These are phyloP conservation scores for Centropyge bicolor DNA, from an alignment of 2,797 vertebrate genomes.

Conservation along the genomic window DNA sequence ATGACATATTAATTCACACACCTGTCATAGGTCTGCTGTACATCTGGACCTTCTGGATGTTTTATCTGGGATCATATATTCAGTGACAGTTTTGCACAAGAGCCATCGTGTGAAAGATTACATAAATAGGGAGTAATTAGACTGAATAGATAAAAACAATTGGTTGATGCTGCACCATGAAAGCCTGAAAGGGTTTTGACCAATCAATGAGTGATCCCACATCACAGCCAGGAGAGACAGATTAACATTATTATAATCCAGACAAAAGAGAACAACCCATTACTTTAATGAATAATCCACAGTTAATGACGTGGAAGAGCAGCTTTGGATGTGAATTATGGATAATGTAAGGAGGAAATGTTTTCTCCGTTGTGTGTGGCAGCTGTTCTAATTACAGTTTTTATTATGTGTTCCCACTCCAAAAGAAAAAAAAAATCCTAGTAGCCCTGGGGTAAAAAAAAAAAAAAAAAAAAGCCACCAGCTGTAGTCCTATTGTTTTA, in stretches of 20 bases:
- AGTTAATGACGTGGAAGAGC: slow-evolving; percentile 55
- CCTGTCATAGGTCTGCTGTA: slow-evolving; percentile 37
- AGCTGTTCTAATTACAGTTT: neutral
- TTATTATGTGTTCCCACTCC: neutral
- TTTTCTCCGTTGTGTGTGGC: slow-evolving; percentile 2
- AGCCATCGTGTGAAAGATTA: slow-evolving; percentile 42
- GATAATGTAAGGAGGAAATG: slow-evolving; percentile 33
- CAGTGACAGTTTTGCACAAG: slow-evolving; percentile 1
- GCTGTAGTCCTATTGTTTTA: slow-evolving; percentile 14
- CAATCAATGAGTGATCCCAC: slow-evolving; percentile 40
- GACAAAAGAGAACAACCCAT: slow-evolving; percentile 67
- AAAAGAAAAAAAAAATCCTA: neutral
- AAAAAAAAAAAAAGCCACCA: neutral
- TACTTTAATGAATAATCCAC: slow-evolving; percentile 66
- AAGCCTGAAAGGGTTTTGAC: slow-evolving; percentile 21
- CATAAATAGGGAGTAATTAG: slow-evolving; percentile 47
- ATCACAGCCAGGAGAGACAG: slow-evolving; percentile 53
- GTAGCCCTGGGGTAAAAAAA: neutral
- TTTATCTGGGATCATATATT: slow-evolving; percentile 16
- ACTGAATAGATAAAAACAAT: slow-evolving; percentile 24
- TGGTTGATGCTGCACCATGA: slow-evolving; percentile 16
- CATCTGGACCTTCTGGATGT: slow-evolving; percentile 42
- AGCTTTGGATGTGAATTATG: slow-evolving; percentile 52
- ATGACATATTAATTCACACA: slow-evolving; percentile 43
- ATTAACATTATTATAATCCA: slow-evolving; percentile 75